Evolutionary conservation across 1,140 invertebrate genomes (phyloP).

Genomic region (Drosophila ogumai): DNA sequence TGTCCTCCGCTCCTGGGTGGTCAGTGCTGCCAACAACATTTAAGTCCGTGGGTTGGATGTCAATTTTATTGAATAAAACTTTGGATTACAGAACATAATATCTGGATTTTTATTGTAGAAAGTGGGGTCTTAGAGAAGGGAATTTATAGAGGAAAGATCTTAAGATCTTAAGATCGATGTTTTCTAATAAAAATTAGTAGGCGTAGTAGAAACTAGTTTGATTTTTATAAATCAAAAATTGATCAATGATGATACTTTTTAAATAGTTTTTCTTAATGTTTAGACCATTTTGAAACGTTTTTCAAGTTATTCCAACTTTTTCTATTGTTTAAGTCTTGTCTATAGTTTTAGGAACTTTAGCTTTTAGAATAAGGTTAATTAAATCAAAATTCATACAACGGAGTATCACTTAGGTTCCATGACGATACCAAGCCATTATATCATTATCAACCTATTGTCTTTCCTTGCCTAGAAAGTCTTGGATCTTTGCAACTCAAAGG

Average conservation of each 20-base stretch:
- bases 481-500: neutral
- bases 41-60: slow-evolving; percentile 7
- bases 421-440: neutral
- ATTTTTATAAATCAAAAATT: neutral
- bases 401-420: neutral
- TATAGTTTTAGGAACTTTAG: neutral
- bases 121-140: neutral
- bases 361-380: neutral
- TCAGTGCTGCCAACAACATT: slow-evolving; percentile 35
- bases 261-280: too few species aligned
- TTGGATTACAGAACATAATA: neutral
- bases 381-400: neutral
- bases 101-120: neutral
- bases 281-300: too few species aligned
- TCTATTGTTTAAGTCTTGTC: neutral
- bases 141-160: neutral
- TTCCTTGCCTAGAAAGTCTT: neutral
- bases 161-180: too few species aligned
- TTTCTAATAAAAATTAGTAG: neutral
- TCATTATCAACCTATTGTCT: too few species aligned
- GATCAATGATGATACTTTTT: too few species aligned
- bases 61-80: slow-evolving; percentile 7
- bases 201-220: neutral
- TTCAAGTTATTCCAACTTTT: too few species aligned
- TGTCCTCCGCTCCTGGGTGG: slow-evolving; percentile 60